Conservation (phyloP, 2,888 invertebrate genomes). For the Erpobdella octoculata region DNA sequence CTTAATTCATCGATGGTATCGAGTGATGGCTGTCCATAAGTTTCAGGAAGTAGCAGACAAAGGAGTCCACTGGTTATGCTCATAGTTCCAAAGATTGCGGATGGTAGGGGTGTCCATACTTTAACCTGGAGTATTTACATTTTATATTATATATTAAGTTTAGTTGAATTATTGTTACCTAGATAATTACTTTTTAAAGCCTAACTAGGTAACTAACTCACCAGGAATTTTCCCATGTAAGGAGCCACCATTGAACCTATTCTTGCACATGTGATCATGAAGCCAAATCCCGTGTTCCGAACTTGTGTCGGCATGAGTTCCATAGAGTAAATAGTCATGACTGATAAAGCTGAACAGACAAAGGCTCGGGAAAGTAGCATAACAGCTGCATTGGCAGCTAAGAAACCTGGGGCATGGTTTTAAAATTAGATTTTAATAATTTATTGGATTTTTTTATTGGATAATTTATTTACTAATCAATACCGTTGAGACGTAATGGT, state of each 20-base stretch:
- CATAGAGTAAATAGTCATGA: slow-evolving; percentile 34
- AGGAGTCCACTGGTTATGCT: slow-evolving; percentile 29
- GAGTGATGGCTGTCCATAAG: slow-evolving; percentile 25
- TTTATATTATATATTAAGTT: background rate
- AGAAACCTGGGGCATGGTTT: background rate
- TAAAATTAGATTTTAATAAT: background rate
- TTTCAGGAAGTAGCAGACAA: slow-evolving; percentile 35
- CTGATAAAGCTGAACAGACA: slow-evolving; percentile 29
- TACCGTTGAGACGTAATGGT: slow-evolving; percentile 30
- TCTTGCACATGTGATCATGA: slow-evolving; percentile 28
- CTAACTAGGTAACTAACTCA: slow-evolving; percentile 5
- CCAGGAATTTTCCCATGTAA: slow-evolving; percentile 34
- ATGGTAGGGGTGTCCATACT: slow-evolving; percentile 35
- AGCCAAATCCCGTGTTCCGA: slow-evolving; percentile 35
- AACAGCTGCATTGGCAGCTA: background rate
- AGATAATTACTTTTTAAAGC: too few relatives aligned
- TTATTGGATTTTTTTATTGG: background rate
- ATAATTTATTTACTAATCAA: background rate
- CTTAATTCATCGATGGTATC: slow-evolving; percentile 32
- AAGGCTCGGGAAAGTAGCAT: slow-evolving; percentile 19
- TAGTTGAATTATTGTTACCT: background rate
- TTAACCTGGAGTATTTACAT: slow-evolving; percentile 13
- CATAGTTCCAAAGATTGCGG: slow-evolving; percentile 34
- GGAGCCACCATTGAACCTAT: slow-evolving; percentile 36
- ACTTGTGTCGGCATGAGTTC: slow-evolving; percentile 38